Conservation (phyloP, 2,888 invertebrate species). For the Trachelus tabidus region DNA sequence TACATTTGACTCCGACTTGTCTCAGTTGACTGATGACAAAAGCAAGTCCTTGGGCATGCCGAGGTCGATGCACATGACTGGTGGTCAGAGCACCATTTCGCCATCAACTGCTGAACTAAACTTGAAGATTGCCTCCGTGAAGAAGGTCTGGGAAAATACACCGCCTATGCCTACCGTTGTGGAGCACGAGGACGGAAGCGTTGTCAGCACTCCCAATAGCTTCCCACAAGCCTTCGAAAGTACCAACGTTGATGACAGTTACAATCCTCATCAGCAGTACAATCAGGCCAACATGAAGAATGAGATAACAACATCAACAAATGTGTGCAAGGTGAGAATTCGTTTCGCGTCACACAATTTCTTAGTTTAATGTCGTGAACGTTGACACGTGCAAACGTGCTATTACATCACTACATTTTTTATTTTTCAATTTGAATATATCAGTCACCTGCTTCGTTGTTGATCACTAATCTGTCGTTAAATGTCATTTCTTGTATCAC, state of each 20-base stretch:
- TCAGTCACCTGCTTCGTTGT: conserved; percentile 4
- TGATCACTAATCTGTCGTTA: conserved; percentile 4
- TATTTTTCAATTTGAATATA: conserved; percentile 4
- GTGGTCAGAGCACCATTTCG: conserved; percentile 79
- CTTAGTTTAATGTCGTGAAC: neutral
- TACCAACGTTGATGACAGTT: conserved; percentile 69
- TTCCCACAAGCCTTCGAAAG: conserved; percentile 64
- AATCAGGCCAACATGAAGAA: conserved; percentile 67
- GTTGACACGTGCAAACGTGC: conserved; percentile 12
- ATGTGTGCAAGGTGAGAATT: conserved; percentile 77
- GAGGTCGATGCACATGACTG: conserved; percentile 72
- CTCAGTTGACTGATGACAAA: conserved; percentile 80
- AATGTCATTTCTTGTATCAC: conserved; percentile 11
- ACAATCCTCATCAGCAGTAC: conserved; percentile 69
- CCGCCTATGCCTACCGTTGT: conserved; percentile 76
- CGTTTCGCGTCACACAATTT: conserved; percentile 8
- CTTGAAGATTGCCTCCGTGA: conserved; percentile 93
- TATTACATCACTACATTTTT: conserved; percentile 49
- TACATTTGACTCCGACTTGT: conserved; percentile 86
- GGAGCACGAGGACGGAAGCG: conserved; percentile 70
- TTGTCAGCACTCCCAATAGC: conserved; percentile 63
- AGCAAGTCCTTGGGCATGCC: conserved; percentile 71
- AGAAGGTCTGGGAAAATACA: conserved; percentile 83
- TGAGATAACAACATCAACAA: conserved; percentile 72
- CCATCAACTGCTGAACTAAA: conserved; percentile 90